These are phyloP conservation scores for Cyprinus carpio DNA, from an alignment of 2,113 vertebrate species.

Conservation along the genomic window DNA sequence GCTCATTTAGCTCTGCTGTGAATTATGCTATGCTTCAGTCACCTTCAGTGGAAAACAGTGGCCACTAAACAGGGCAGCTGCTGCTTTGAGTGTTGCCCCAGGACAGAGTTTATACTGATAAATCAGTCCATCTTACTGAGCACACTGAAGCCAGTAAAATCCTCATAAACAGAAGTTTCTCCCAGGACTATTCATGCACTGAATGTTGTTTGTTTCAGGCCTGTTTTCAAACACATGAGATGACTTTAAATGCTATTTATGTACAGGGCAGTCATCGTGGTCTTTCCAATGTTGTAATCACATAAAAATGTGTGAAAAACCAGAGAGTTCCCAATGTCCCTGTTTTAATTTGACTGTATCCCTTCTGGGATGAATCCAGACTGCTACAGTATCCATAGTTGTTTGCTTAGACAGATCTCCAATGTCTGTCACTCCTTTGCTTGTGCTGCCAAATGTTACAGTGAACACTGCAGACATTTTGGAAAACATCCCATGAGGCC, in stretches of 20 bases:
- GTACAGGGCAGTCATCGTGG: not conserved
- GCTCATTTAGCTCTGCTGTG: conserved; percentile 48
- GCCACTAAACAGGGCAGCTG: conserved; percentile 53
- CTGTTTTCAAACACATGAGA: conserved; percentile 16
- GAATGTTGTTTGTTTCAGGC: conserved; percentile 5
- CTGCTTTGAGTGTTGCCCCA: conserved; percentile 28
- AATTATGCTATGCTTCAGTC: conserved; percentile 46
- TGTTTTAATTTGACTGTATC: not conserved
- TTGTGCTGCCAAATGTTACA: conserved; percentile 42
- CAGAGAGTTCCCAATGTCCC: not conserved
- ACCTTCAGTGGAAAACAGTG: conserved; percentile 44
- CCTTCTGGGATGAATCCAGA: not conserved
- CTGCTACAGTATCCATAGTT: not conserved
- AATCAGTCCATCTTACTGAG: conserved; percentile 49
- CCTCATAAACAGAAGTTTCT: conserved; percentile 12
- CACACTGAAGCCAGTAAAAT: conserved; percentile 9
- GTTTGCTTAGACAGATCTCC: not conserved
- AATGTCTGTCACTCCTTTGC: conserved; percentile 10
- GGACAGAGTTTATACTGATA: conserved; percentile 46
- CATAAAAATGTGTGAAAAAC: conserved; percentile 4
- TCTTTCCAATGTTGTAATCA: not conserved
- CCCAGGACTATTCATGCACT: conserved; percentile 18
- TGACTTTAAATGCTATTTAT: conserved; percentile 1
- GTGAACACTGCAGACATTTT: conserved; percentile 45
- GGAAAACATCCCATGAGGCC: conserved; percentile 51